A percentile compares a stretch with the other conserved stretches of the same genome.
phyloP scores from a whole-genome alignment of 2,888 invertebrate species.

The Chrysina gloriosa region DNA sequence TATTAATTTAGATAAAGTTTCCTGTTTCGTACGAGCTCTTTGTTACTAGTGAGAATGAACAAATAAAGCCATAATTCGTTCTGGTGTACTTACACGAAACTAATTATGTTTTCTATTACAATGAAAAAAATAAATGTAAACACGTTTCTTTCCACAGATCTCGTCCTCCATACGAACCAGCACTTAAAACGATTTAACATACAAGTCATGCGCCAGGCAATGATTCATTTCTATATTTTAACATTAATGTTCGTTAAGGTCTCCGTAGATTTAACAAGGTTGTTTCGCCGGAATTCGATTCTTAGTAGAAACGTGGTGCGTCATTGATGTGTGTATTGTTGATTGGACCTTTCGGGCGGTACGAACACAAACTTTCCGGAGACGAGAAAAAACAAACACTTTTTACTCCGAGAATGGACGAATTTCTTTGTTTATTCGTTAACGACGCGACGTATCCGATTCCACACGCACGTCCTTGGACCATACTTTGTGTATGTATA shows the following conservation, averaged over 20 bases:
- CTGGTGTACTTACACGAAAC: not conserved
- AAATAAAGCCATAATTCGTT: too few species aligned
- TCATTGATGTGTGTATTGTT: too few species aligned
- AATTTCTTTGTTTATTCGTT: conserved; percentile 3
- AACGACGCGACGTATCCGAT: not conserved
- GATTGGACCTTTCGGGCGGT: too few species aligned
- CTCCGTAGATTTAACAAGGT: not conserved
- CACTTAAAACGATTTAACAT: not conserved
- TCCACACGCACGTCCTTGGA: not conserved
- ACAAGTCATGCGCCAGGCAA: not conserved
- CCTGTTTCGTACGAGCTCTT: too few species aligned
- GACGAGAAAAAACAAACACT: not conserved
- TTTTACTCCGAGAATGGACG: not conserved
- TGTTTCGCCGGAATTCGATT: not conserved
- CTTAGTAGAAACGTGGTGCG: too few species aligned
- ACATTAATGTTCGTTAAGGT: not conserved
- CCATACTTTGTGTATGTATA: too few species aligned
- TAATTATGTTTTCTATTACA: not conserved
- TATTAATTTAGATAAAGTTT: too few species aligned
- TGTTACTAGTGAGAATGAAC: too few species aligned
- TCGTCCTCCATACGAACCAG: not conserved
- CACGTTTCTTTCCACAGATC: not conserved
- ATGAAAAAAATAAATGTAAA: too few species aligned
- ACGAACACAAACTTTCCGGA: not conserved
- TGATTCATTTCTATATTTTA: conserved; percentile 1